These are phyloP conservation scores for Danaus plexippus DNA, from an alignment of 1,140 invertebrate genomes.

Conservation along the genomic window DNA sequence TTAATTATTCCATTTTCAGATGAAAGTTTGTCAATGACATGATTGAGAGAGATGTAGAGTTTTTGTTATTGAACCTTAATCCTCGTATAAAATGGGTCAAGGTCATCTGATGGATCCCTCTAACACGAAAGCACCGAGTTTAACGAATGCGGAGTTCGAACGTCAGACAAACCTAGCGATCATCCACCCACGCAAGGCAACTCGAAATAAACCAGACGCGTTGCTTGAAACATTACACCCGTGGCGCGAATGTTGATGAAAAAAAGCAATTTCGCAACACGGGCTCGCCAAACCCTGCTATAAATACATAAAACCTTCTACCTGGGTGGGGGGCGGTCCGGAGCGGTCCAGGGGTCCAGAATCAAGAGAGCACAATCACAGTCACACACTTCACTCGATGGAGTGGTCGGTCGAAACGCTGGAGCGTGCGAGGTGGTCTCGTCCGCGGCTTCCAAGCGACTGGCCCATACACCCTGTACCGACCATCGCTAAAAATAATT, in stretches of 20 bases:
- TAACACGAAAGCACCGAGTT: slow-evolving; percentile 9
- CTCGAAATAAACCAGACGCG: slow-evolving; percentile 63
- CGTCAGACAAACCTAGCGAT: slow-evolving; percentile 23
- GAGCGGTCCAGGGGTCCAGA: slow-evolving; percentile 21
- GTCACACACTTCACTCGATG: slow-evolving; percentile 63
- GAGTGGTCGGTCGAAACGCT: slow-evolving; percentile 64
- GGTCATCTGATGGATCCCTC: slow-evolving; percentile 32
- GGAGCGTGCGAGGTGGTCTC: slow-evolving; percentile 54
- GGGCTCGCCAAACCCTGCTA: slow-evolving; percentile 5
- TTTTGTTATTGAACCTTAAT: not conserved
- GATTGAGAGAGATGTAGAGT: too few relatives aligned
- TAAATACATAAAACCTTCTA: slow-evolving; percentile 35
- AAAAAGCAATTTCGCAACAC: slow-evolving; percentile 33
- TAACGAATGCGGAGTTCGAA: slow-evolving; percentile 10
- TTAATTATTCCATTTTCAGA: too few relatives aligned
- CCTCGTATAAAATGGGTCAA: slow-evolving; percentile 44
- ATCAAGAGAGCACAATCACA: slow-evolving; percentile 52
- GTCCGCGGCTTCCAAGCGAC: slow-evolving; percentile 57
- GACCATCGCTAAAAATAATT: slow-evolving; percentile 50
- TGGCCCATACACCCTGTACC: slow-evolving; percentile 29
- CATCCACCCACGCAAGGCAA: slow-evolving; percentile 36
- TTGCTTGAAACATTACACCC: slow-evolving; percentile 58
- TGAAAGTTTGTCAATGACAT: too few relatives aligned
- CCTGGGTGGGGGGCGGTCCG: slow-evolving; percentile 38
- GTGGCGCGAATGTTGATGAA: slow-evolving; percentile 26